Percentiles rank a stretch among this genome's conserved stretches.
Evolutionary conservation across 2,113 vertebrate genomes (phyloP).

Genomic region (Hipposideros armiger): DNA sequence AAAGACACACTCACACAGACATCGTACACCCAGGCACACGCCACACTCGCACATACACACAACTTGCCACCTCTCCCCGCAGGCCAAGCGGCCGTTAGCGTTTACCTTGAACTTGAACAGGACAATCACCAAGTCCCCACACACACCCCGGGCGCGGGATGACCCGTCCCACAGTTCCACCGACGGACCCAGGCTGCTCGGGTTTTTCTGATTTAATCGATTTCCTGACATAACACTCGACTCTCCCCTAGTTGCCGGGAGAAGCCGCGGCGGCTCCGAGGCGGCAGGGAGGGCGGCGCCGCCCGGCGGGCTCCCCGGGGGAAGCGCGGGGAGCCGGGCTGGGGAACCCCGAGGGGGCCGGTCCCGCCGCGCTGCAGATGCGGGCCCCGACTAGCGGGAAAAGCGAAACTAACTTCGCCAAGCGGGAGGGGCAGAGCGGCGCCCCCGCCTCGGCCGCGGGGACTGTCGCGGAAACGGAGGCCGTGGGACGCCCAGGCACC

Average conservation of each 20-base stretch:
- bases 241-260: constrained; percentile 1
- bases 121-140: neutral
- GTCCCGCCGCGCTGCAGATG: neutral
- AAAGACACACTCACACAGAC: neutral
- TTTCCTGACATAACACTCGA: constrained; percentile 26
- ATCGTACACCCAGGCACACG: neutral
- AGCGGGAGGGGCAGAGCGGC: neutral
- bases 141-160: neutral
- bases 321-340: neutral
- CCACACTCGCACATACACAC: neutral
- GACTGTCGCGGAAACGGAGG: neutral
- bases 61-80: neutral
- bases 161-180: neutral
- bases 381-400: constrained; percentile 19
- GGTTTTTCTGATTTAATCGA: neutral
- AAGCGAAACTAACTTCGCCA: constrained; percentile 71
- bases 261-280: constrained; percentile 48
- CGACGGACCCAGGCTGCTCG: neutral
- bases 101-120: neutral
- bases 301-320: constrained; percentile 12
- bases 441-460: neutral
- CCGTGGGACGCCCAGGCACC: neutral
- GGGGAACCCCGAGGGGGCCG: neutral
- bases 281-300: constrained; percentile 44
- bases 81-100: neutral